A percentile compares a stretch with the other conserved stretches of the same genome.
Conservation (phyloP, 2,888 invertebrate species). For the Yponomeuta plumbellus region DNA sequence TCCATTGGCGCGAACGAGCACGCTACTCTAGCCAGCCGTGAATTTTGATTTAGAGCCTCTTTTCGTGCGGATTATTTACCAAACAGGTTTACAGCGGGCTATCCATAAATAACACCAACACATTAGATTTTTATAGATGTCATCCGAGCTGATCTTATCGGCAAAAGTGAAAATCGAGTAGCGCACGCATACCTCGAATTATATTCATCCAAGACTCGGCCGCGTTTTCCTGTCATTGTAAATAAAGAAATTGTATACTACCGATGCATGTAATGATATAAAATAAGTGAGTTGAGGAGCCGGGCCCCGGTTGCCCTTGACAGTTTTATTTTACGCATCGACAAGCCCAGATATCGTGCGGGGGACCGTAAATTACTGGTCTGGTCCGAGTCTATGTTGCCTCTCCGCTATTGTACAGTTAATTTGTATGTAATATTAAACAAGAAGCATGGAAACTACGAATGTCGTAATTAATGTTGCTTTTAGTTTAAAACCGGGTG, state of each 20-base stretch:
- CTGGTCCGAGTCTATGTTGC: background rate
- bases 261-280: background rate
- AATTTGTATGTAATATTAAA: background rate
- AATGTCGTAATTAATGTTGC: background rate
- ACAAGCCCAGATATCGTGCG: constrained; percentile 2
- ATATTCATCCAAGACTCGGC: background rate
- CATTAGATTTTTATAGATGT: background rate
- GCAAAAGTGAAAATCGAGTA: background rate
- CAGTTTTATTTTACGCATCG: constrained; percentile 3
- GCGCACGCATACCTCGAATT: background rate
- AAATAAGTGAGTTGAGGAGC: background rate
- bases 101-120: background rate
- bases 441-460: constrained; percentile 1
- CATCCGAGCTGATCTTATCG: background rate
- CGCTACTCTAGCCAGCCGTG: background rate
- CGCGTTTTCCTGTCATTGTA: background rate
- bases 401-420: background rate
- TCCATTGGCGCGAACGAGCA: background rate
- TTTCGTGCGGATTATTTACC: background rate
- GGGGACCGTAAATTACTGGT: constrained; percentile 1
- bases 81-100: background rate
- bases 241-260: background rate
- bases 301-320: background rate
- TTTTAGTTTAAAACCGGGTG: background rate
- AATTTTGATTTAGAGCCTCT: background rate